phyloP scores from a whole-genome alignment of 2,888 invertebrate species.

The Helicoverpa assulta region DNA sequence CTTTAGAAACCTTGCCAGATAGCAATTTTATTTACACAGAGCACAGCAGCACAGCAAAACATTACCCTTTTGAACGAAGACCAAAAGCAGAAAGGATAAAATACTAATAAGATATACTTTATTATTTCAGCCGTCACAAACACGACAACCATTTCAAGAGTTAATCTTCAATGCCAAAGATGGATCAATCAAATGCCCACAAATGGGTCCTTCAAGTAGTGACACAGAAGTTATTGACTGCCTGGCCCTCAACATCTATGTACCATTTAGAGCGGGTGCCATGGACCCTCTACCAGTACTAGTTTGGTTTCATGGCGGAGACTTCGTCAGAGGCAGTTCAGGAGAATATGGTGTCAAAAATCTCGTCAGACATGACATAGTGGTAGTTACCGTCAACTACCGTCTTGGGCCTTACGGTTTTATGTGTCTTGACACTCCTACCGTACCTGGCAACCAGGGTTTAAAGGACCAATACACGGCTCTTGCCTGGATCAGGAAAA shows the following conservation, averaged over 20 bases:
- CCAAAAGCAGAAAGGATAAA: no score
- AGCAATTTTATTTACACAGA: neutral
- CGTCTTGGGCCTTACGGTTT: slow-evolving; percentile 86
- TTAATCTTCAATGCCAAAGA: slow-evolving; percentile 80
- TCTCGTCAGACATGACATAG: slow-evolving; percentile 78
- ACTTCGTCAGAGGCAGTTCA: slow-evolving; percentile 75
- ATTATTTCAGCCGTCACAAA: slow-evolving; percentile 74
- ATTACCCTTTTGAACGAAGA: no score
- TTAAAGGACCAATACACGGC: slow-evolving; percentile 84
- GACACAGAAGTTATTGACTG: slow-evolving; percentile 87
- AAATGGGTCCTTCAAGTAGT: slow-evolving; percentile 62
- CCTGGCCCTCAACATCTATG: slow-evolving; percentile 91
- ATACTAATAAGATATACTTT: neutral
- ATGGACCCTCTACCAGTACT: slow-evolving; percentile 81
- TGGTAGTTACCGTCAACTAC: slow-evolving; percentile 84
- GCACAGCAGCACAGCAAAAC: neutral
- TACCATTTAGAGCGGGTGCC: slow-evolving; percentile 78
- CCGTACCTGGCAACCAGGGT: slow-evolving; percentile 84
- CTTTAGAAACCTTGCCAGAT: neutral
- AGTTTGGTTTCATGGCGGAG: slow-evolving; percentile 85
- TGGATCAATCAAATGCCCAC: slow-evolving; percentile 80
- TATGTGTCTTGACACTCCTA: slow-evolving; percentile 81
- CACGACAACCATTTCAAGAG: slow-evolving; percentile 74
- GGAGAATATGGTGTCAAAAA: slow-evolving; percentile 74
- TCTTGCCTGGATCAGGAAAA: slow-evolving; percentile 80